A percentile compares a stretch with the other conserved stretches of the same genome.
Conservation (phyloP, 2,888 invertebrate genomes). For the Sympetrum striolatum region DNA sequence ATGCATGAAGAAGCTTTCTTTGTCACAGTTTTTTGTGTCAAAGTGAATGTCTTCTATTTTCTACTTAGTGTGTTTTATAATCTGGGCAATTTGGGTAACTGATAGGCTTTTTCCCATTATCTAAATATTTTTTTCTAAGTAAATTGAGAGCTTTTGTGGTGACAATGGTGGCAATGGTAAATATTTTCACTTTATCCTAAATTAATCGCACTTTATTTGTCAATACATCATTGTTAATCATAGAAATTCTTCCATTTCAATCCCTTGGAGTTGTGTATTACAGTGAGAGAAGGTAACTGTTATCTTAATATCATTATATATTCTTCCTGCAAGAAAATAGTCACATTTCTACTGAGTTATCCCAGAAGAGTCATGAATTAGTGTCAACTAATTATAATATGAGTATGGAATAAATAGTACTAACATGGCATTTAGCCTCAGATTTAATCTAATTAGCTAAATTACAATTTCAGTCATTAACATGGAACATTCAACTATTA, state of each 20-base stretch:
- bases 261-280: slow-evolving; percentile 31
- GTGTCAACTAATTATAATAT: slow-evolving; percentile 7
- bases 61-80: slow-evolving; percentile 38
- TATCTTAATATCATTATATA: background rate
- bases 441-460: slow-evolving; percentile 31
- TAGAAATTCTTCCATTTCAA: slow-evolving; percentile 29
- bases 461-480: background rate
- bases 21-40: slow-evolving; percentile 3
- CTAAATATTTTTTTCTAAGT: background rate
- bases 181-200: slow-evolving; percentile 22
- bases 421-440: slow-evolving; percentile 36
- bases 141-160: slow-evolving; percentile 36
- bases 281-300: slow-evolving; percentile 11
- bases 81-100: slow-evolving; percentile 23
- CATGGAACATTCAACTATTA: background rate
- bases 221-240: slow-evolving; percentile 23
- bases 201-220: slow-evolving; percentile 32
- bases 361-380: slow-evolving; percentile 22
- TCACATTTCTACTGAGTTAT: slow-evolving; percentile 20
- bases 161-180: slow-evolving; percentile 35
- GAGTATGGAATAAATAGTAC: slow-evolving; percentile 39
- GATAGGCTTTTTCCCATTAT: slow-evolving; percentile 22
- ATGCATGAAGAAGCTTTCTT: slow-evolving; percentile 29
- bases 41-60: slow-evolving; percentile 20
- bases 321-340: slow-evolving; percentile 34